These are phyloP conservation scores for Progne subis DNA, from an alignment of 2,113 vertebrate genomes.

Conservation along the genomic window DNA sequence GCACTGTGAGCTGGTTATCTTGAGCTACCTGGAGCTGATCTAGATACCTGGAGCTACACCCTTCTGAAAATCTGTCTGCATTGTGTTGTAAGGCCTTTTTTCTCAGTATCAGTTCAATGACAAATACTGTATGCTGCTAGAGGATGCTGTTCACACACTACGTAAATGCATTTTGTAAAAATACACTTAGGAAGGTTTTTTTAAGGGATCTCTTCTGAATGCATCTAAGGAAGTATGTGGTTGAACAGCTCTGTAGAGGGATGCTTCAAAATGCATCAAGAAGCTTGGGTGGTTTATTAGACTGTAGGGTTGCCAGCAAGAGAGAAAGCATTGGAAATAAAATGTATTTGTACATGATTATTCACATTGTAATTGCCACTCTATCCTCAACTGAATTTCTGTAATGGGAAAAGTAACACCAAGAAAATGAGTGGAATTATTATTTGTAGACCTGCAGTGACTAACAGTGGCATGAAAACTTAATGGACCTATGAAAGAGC, in stretches of 20 bases:
- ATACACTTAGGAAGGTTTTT: background rate
- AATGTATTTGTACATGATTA: background rate
- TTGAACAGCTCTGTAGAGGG: background rate
- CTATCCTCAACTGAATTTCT: background rate
- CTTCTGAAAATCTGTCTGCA: background rate
- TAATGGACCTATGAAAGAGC: background rate
- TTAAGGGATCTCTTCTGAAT: background rate
- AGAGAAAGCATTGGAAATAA: background rate
- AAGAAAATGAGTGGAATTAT: background rate
- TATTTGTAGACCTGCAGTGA: background rate
- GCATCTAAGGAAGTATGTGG: background rate
- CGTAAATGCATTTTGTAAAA: background rate
- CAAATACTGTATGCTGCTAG: background rate
- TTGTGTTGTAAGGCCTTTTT: background rate
- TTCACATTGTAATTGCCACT: background rate
- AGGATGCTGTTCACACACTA: background rate
- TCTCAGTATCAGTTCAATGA: background rate
- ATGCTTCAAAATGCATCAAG: background rate
- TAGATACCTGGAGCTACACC: background rate
- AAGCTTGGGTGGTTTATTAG: background rate
- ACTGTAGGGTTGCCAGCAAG: background rate
- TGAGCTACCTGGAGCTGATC: background rate
- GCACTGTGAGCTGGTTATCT: background rate
- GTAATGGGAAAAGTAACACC: background rate
- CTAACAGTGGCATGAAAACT: background rate